A percentile compares a stretch with the other conserved stretches of the same genome.
Conservation (phyloP, 2,888 invertebrate genomes). For the Charanyca ferruginea region DNA sequence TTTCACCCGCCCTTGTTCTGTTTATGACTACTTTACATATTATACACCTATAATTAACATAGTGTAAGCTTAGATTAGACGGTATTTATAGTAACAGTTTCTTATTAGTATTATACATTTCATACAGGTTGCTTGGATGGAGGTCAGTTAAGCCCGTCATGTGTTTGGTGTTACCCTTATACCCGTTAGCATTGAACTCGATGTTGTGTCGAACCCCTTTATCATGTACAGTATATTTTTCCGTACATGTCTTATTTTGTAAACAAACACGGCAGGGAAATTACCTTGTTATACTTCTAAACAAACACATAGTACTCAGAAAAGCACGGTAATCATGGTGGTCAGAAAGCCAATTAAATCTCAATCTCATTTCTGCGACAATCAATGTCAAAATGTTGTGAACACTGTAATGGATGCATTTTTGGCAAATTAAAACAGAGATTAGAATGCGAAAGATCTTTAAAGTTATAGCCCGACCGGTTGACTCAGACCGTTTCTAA, state of each 20-base stretch:
- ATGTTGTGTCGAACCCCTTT: constrained; percentile 67
- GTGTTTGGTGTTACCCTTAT: constrained; percentile 74
- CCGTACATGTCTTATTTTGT: constrained; percentile 25
- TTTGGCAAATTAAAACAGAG: too few relatives aligned
- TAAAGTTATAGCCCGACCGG: too few relatives aligned
- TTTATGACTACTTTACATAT: constrained; percentile 1
- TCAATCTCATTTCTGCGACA: too few relatives aligned
- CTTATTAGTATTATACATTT: constrained; percentile 78
- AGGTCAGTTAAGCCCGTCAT: constrained; percentile 89
- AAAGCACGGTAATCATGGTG: too few relatives aligned
- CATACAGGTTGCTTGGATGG: constrained; percentile 92
- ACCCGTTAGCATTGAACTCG: constrained; percentile 66
- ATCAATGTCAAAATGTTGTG: too few relatives aligned
- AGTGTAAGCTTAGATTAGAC: constrained; percentile 59
- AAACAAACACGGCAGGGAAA: constrained; percentile 1
- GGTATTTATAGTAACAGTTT: constrained; percentile 56
- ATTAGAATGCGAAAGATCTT: too few relatives aligned
- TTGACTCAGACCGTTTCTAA: too few relatives aligned
- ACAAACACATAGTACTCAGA: too few relatives aligned
- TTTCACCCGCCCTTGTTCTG: constrained; percentile 1
- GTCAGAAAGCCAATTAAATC: too few relatives aligned
- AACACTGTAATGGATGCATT: too few relatives aligned
- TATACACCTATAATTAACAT: constrained; percentile 50
- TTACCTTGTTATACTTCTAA: too few relatives aligned
- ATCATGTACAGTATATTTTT: constrained; percentile 37